Conservation (phyloP, 1,140 invertebrate species). For the Cotesia vestalis region DNA sequence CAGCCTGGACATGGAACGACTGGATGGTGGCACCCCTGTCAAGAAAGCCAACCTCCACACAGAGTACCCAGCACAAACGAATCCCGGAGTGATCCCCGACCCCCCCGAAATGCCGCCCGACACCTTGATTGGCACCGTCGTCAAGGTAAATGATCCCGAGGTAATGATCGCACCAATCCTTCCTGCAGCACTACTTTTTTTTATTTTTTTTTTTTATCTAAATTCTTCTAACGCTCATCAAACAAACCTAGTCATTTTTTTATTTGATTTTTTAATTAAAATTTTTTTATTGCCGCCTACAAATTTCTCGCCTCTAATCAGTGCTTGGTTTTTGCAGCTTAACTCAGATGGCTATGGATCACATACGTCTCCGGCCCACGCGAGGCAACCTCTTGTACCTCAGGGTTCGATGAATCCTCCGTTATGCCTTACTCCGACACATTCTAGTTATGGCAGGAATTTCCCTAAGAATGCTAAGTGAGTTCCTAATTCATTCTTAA, state of each 20-base stretch:
- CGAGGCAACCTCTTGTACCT: constrained; percentile 72
- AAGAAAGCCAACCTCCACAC: constrained; percentile 64
- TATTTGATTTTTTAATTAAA: too few relatives aligned
- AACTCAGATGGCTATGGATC: constrained; percentile 83
- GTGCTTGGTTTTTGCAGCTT: constrained; percentile 66
- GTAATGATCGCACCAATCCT: constrained; percentile 37
- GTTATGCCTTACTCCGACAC: constrained; percentile 66
- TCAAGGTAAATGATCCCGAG: constrained; percentile 73
- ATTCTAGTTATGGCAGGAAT: constrained; percentile 57
- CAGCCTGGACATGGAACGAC: constrained; percentile 66
- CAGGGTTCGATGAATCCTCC: constrained; percentile 68
- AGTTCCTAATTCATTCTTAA: constrained; percentile 61
- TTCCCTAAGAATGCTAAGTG: constrained; percentile 90
- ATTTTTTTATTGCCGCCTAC: too few relatives aligned
- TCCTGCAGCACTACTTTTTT: constrained; percentile 18
- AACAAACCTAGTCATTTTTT: too few relatives aligned
- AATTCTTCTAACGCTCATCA: too few relatives aligned
- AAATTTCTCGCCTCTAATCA: constrained; percentile 5
- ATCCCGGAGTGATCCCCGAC: constrained; percentile 69
- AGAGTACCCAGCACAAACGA: constrained; percentile 66
- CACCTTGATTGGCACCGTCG: constrained; percentile 82
- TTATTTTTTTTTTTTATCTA: too few relatives aligned
- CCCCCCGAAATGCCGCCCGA: constrained; percentile 70
- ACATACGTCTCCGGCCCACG: constrained; percentile 84
- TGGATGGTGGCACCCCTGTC: constrained; percentile 61